Base-by-base conservation (phyloP, 2,888 invertebrate species). In the Orchesellides sinensis region DNA sequence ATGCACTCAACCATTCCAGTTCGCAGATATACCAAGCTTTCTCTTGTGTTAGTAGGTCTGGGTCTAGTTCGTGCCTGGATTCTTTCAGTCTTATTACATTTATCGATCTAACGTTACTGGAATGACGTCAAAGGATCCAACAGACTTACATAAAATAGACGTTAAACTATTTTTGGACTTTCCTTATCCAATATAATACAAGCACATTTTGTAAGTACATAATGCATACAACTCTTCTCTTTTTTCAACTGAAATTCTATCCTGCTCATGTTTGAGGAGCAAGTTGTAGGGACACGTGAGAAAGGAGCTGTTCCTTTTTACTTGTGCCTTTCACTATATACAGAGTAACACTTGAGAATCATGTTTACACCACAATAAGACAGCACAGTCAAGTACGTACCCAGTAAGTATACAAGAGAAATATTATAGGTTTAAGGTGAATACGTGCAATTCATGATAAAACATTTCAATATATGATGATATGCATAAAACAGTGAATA, bases 91-190 rank as follows among this genome's bases (percentile, higher is more conserved):
- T 78, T 69, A 78, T 70, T 69, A 70, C 70, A 78, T 70, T 78
- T 77, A 78, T 78, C 52, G 78, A 78, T 78, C 78, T 70, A 63
- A 63, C 70, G n/a, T 69, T 29, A 32, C 69, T 54, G 81, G 77
- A 84, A 81, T 87, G 87, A 87, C 87, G 87, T 87, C 87, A 87
- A 87, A 83, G 80, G 73, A 84, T 61, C 72, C 70, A 59, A 73
- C 66, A 82, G 68, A 82, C 66, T 84, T 85, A 84, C 81, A 86
- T 84, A 83, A 84, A 86, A 83, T 79, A 85, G 84, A 86, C 80
- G 83, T 32, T 75, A 78, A 78, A 84, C 85, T 86, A 85, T 86
- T 86, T 86, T 85, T 84, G 84, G 85, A 82, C 74, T 65, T 8
- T 25, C 25, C 25, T 6, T 40, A 40, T 40, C 2, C n/a, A n/a